Base-by-base conservation (phyloP, 2,113 vertebrate species). In the Seriola rivoliana region DNA sequence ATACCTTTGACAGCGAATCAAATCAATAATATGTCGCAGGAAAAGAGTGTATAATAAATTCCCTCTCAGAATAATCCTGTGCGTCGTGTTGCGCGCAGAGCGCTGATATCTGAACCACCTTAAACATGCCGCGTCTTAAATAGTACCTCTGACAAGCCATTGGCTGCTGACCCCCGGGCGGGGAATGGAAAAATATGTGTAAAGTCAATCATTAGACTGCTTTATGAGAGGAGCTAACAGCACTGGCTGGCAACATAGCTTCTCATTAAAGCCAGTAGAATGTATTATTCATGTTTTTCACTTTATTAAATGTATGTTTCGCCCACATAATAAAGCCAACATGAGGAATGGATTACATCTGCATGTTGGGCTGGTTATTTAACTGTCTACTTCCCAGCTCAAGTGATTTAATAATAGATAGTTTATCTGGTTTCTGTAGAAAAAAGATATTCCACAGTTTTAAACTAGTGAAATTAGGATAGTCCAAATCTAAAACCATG, bases 71-170 rank as follows among this genome's bases (percentile, higher is more conserved):
- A 7, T 48, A 8, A 46, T 59, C 62, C 69, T 2, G 83, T 69
- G 46, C 68, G 84, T 90, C 85, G 71, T 32, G 69, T 68, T 55
- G 66, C 46, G 71, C 84, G 64, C 50, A 55, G 71, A n/a, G 80
- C 81, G 82, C 84, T 80, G 91, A 88, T 86, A 89, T 94, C 85
- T 92, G 93, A 94, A 21, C 80, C 75, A 90, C 88, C 80, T 91
- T 89, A 73, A 86, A 86, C 73, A 63, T 77, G 73, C 78, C 38
- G 86, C 84, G 79, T 94, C 90, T 94, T 95, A 95, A 95, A 95
- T 95, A 94, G 93, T 36, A 38, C 81, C 85, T 86, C 89, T 76
- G 65, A 78, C 79, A 54, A 79, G 76, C 78, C 82, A 91, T 91
- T 94, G 93, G 95, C 83, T 89, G 91, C 85, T 64, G 64, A 34